phyloP scores from a whole-genome alignment of 2,797 vertebrate species.

The Luscinia megarhynchos region DNA sequence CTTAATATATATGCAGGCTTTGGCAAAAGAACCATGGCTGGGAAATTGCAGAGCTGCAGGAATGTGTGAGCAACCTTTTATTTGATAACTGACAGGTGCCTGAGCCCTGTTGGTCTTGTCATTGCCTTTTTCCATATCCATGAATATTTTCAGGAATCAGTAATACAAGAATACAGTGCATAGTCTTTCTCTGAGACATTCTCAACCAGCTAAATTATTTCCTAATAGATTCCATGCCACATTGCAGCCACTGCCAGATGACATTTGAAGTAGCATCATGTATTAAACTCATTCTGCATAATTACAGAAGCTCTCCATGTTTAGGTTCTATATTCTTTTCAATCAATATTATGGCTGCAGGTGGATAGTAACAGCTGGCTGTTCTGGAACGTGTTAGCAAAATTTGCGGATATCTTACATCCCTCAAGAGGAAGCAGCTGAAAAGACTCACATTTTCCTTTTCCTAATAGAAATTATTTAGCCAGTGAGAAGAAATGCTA shows the following conservation, averaged over 20 bases:
- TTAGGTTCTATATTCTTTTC: slow-evolving; percentile 64
- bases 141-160: background rate
- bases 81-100: background rate
- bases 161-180: background rate
- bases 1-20: background rate
- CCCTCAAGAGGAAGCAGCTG: slow-evolving; percentile 71
- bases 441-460: slow-evolving; percentile 55
- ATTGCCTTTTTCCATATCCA: background rate
- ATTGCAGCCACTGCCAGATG: background rate
- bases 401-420: slow-evolving; percentile 65
- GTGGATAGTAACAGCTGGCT: slow-evolving; percentile 72
- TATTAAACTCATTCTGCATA: slow-evolving; percentile 54
- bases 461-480: slow-evolving; percentile 59
- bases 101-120: background rate
- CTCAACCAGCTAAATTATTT: slow-evolving; percentile 21
- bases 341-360: slow-evolving; percentile 70
- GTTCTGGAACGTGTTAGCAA: slow-evolving; percentile 58
- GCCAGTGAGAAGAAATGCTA: slow-evolving; percentile 8
- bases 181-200: background rate
- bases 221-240: background rate
- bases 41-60: background rate
- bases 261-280: slow-evolving; percentile 50
- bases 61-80: background rate
- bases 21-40: background rate
- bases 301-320: slow-evolving; percentile 56